These are phyloP conservation scores for Dryococelus australis DNA, from an alignment of 2,888 invertebrate genomes.

Conservation along the genomic window DNA sequence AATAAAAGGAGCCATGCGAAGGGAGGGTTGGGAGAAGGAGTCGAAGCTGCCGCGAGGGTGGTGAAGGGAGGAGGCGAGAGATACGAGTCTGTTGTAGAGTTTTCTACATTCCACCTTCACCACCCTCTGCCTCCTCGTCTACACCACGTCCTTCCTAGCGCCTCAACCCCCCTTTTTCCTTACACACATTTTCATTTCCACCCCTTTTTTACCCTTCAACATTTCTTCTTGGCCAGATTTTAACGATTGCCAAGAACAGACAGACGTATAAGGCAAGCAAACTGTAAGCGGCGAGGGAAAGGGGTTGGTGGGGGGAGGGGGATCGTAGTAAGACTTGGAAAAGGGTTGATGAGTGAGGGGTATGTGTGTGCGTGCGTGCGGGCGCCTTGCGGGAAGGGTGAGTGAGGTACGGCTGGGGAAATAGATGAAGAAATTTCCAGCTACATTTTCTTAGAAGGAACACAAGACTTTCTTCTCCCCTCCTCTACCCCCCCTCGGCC, in stretches of 20 bases:
- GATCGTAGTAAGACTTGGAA: slow-evolving; percentile 34
- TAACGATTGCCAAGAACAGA: slow-evolving; percentile 56
- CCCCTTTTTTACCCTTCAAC: slow-evolving; percentile 43
- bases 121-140: slow-evolving; percentile 46
- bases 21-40: neutral
- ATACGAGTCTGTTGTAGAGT: slow-evolving; percentile 42
- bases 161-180: slow-evolving; percentile 21
- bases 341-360: slow-evolving; percentile 52
- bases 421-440: slow-evolving; percentile 70
- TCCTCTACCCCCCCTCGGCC: slow-evolving; percentile 20
- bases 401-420: slow-evolving; percentile 58
- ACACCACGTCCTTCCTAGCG: slow-evolving; percentile 20
- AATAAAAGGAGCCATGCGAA: slow-evolving; percentile 6
- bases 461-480: slow-evolving; percentile 31
- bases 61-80: slow-evolving; percentile 26
- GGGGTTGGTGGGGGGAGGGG: slow-evolving; percentile 45
- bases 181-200: slow-evolving; percentile 28
- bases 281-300: slow-evolving; percentile 45
- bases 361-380: slow-evolving; percentile 49
- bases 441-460: slow-evolving; percentile 61
- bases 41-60: slow-evolving; percentile 22
- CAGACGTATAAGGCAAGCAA: slow-evolving; percentile 43
- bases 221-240: slow-evolving; percentile 57
- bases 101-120: slow-evolving; percentile 48
- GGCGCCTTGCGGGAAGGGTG: slow-evolving; percentile 48